These are phyloP conservation scores for Glomeris maerens DNA, from an alignment of 1,140 invertebrate species.

Conservation along the genomic window DNA sequence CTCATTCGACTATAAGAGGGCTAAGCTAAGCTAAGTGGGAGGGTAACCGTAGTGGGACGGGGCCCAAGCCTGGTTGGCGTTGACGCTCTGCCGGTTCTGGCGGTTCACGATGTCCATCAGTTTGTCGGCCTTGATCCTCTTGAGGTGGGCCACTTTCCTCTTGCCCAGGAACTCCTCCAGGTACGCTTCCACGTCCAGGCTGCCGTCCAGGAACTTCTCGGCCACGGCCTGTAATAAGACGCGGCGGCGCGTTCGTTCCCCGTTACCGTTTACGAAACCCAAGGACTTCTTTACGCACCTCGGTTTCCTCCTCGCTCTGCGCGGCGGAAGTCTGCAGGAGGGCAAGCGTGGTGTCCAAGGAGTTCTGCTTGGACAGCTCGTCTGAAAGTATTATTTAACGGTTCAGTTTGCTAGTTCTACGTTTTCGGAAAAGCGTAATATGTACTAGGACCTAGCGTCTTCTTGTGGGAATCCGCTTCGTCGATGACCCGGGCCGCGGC, in stretches of 20 bases:
- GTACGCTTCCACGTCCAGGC: slow-evolving; percentile 59
- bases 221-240: slow-evolving; percentile 37
- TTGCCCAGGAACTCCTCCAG: slow-evolving; percentile 55
- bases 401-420: not conserved
- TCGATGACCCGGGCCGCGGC: slow-evolving; percentile 48
- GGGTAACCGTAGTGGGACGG: slow-evolving; percentile 12
- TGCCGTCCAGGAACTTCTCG: slow-evolving; percentile 56
- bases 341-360: slow-evolving; percentile 63
- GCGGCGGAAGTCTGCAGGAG: slow-evolving; percentile 68
- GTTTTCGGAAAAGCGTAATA: not conserved
- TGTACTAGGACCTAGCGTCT: slow-evolving; percentile 14
- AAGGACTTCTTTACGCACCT: slow-evolving; percentile 34
- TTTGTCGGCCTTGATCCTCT: slow-evolving; percentile 73
- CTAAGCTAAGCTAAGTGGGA: not conserved
- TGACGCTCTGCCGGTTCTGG: slow-evolving; percentile 5
- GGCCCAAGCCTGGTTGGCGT: slow-evolving; percentile 3
- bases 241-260: too few relatives aligned
- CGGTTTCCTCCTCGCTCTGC: slow-evolving; percentile 75
- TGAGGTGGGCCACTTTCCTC: slow-evolving; percentile 59
- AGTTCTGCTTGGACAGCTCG: slow-evolving; percentile 50
- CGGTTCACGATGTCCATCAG: slow-evolving; percentile 52
- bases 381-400: slow-evolving; percentile 30
- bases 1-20: not conserved
- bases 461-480: slow-evolving; percentile 32
- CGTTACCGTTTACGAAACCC: too few relatives aligned